Base-by-base conservation (phyloP, 2,113 vertebrate genomes). In the Oreochromis tanganicae region DNA sequence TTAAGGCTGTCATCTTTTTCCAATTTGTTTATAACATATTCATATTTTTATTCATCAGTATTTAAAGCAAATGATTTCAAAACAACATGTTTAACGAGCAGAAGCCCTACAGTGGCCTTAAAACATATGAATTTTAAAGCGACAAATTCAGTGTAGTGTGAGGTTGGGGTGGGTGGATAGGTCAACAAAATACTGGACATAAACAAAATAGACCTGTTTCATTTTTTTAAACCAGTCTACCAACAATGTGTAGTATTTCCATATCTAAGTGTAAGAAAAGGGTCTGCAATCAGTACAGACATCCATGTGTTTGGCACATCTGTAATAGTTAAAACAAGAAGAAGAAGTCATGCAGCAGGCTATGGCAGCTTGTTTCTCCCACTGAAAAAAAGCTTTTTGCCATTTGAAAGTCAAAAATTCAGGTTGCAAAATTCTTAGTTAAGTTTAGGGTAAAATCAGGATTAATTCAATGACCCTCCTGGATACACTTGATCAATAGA, bases 261-360 rank as follows among this genome's bases (percentile, higher is more conserved):
- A 68, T 41, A 21, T 68, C 36, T 41, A 21, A 41, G 63, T 21
- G 63, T 68, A 68, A 7, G 12, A 41, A 21, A 68, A 68, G n/a
- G 63, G 19, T 68, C 36, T 68, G 63, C 63, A 68, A 41, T 41
- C 63, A 68, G n/a, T 41, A 13, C 1, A 0, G 63, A 41, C 11
- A 21, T 71, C 36, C 63, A 71, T 14, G n/a, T 71, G 63, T 71
- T 21, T 71, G 63, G n/a, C 36, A 71, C n/a, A 71, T 71, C 63
- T 71, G 36, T 41, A 41, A 68, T 0, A 68, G n/a, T 68, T 68
- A 41, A 41, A 68, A 68, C 63, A 38, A 66, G 17, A 66, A 66
- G 38, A 41, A 41, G 61, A n/a, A 12, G 17, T 34, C 5, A 68
- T 21, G 63, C 63, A 38, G 34, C 63, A 66, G 10, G 61, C 61